These are phyloP conservation scores for Thaumatotibia leucotreta DNA, from an alignment of 1,140 invertebrate genomes.

Conservation along the genomic window DNA sequence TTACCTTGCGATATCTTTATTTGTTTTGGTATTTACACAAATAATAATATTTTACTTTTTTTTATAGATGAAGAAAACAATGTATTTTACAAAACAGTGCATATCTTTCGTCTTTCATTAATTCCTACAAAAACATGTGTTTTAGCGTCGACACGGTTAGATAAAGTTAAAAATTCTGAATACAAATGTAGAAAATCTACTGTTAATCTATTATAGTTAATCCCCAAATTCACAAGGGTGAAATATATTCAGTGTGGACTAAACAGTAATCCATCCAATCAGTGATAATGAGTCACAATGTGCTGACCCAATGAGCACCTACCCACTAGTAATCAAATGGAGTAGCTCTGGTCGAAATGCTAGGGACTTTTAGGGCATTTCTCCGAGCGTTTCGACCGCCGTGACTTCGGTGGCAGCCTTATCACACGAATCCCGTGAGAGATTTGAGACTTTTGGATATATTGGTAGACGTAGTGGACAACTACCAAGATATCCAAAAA, in stretches of 20 bases:
- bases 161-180: background rate
- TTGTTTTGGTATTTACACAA: background rate
- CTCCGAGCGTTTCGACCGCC: too few relatives aligned
- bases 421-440: too few relatives aligned
- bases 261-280: background rate
- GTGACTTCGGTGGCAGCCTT: too few relatives aligned
- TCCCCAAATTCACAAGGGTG: background rate
- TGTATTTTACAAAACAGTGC: too few relatives aligned
- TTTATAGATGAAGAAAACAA: background rate
- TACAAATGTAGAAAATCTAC: background rate
- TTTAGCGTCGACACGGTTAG: too few relatives aligned
- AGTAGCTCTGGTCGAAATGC: too few relatives aligned
- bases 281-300: background rate
- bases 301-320: background rate
- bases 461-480: too few relatives aligned
- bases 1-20: background rate
- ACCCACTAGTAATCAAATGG: too few relatives aligned
- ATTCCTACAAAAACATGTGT: background rate
- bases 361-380: too few relatives aligned
- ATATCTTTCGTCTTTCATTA: too few relatives aligned
- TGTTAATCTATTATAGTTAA: background rate
- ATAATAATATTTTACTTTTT: background rate
- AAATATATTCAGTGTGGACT: background rate
- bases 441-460: too few relatives aligned
- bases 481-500: too few relatives aligned